Evolutionary conservation across 2,797 vertebrate genomes (phyloP).

Genomic region (Jordanella pulchra): DNA sequence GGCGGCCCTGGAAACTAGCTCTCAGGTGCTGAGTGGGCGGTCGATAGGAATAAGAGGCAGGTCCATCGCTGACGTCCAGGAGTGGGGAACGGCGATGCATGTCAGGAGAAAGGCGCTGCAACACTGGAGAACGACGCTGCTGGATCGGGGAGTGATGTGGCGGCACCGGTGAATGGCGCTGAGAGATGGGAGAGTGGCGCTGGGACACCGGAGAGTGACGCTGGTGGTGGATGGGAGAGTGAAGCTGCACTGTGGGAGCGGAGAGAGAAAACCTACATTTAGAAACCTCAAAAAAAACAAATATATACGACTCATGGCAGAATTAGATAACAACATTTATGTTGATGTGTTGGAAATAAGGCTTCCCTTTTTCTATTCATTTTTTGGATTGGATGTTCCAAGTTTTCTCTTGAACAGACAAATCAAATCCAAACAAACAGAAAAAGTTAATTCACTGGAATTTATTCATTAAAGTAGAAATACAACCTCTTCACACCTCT

Average conservation of each 20-base stretch:
- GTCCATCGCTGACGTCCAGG: slow-evolving; percentile 79
- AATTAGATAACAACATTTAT: not conserved
- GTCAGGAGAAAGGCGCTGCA: slow-evolving; percentile 85
- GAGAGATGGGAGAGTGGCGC: slow-evolving; percentile 84
- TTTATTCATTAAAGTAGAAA: not conserved
- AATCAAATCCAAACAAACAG: not conserved
- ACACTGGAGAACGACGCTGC: slow-evolving; percentile 84
- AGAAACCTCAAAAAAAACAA: not conserved
- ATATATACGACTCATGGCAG: not conserved
- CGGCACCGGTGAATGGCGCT: slow-evolving; percentile 85
- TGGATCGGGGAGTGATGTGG: slow-evolving; percentile 83
- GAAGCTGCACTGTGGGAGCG: slow-evolving; percentile 78
- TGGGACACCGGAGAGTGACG: slow-evolving; percentile 85
- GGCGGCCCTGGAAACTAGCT: slow-evolving; percentile 93
- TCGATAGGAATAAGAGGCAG: slow-evolving; percentile 87
- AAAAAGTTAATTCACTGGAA: not conserved
- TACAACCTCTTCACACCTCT: not conserved
- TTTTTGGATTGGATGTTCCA: not conserved
- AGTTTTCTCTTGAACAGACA: not conserved
- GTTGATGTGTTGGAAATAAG: not conserved
- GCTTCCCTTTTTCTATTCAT: not conserved
- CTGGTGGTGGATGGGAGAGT: slow-evolving; percentile 87
- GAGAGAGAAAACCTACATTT: not conserved
- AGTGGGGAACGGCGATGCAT: slow-evolving; percentile 85
- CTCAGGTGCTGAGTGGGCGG: slow-evolving; percentile 90